Conservation (phyloP, 1,140 invertebrate genomes). For the Trachymyrmex septentrionalis region DNA sequence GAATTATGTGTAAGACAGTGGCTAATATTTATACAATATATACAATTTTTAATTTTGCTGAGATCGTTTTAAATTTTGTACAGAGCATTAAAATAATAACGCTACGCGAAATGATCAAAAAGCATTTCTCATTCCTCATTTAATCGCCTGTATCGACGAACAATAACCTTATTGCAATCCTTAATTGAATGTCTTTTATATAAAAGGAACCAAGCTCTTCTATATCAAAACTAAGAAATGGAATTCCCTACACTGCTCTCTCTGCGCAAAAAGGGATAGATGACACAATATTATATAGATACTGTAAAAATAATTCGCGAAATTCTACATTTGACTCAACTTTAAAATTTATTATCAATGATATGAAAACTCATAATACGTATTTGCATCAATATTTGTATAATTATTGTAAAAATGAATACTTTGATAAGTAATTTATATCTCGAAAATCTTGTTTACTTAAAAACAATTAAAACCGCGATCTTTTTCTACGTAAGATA, state of each 20-base stretch:
- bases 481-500: not conserved
- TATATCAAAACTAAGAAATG: not conserved
- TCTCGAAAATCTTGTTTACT: not conserved
- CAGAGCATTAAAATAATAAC: slow-evolving; percentile 16
- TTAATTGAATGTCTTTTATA: slow-evolving; percentile 39
- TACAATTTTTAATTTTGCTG: not conserved
- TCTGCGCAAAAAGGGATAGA: not conserved
- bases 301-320: slow-evolving; percentile 24
- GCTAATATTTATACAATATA: not conserved
- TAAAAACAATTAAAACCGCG: not conserved
- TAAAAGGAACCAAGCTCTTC: not conserved
- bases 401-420: not conserved
- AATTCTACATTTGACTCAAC: not conserved
- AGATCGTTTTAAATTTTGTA: slow-evolving; percentile 30
- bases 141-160: slow-evolving; percentile 24
- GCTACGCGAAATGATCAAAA: slow-evolving; percentile 34
- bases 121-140: slow-evolving; percentile 21
- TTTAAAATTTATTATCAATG: not conserved
- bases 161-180: slow-evolving; percentile 50
- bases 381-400: not conserved
- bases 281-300: not conserved
- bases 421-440: not conserved
- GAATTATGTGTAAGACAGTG: not conserved
- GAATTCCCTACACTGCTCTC: not conserved
- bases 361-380: not conserved